phyloP scores from a whole-genome alignment of 1,140 invertebrate species.

The Asbolus verrucosus region DNA sequence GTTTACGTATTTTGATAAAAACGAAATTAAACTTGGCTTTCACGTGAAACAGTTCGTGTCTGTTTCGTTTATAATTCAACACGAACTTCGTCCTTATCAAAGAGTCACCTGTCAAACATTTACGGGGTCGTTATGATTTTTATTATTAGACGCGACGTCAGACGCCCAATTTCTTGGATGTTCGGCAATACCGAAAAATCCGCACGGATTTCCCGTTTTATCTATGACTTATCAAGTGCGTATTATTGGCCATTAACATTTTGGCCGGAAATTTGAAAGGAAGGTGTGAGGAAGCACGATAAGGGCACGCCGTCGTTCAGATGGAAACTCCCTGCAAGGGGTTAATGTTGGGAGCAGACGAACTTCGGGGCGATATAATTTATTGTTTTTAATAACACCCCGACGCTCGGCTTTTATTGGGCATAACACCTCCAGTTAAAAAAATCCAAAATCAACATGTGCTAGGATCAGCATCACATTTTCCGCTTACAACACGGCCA shows the following conservation, averaged over 20 bases:
- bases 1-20: constrained; percentile 40
- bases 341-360: constrained; percentile 32
- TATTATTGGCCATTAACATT: constrained; percentile 57
- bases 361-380: constrained; percentile 39
- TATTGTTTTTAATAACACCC: constrained; percentile 44
- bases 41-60: constrained; percentile 38
- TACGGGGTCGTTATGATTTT: constrained; percentile 10
- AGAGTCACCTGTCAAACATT: constrained; percentile 24
- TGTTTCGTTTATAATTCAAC: constrained; percentile 41
- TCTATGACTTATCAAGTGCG: constrained; percentile 48
- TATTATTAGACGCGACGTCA: not conserved
- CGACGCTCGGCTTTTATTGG: no score
- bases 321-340: constrained; percentile 19
- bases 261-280: constrained; percentile 57
- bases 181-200: constrained; percentile 11
- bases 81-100: constrained; percentile 26
- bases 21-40: constrained; percentile 38
- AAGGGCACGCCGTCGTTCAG: constrained; percentile 37
- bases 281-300: constrained; percentile 49
- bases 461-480: no score
- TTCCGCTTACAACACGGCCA: no score
- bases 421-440: no score
- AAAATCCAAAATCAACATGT: no score
- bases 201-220: constrained; percentile 32
- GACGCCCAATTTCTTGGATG: not conserved